phyloP scores from a whole-genome alignment of 2,888 invertebrate genomes.

The Aproaerema taeniolella region DNA sequence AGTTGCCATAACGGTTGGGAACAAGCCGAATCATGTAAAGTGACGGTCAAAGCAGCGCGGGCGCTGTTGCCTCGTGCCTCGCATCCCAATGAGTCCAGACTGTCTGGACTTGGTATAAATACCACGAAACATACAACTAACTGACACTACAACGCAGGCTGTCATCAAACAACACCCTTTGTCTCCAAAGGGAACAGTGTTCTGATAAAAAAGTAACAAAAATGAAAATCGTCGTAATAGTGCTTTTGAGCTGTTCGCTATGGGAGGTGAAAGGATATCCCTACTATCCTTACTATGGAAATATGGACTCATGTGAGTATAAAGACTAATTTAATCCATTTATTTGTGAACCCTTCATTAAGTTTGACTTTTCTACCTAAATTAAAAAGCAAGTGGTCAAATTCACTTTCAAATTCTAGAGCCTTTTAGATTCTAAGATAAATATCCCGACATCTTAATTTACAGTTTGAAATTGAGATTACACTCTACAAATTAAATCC shows the following conservation, averaged over 20 bases:
- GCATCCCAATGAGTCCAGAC: conserved; percentile 63
- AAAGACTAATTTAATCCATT: too few relatives aligned
- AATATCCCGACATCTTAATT: too few relatives aligned
- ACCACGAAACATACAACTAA: too few relatives aligned
- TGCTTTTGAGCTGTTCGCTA: conserved; percentile 45
- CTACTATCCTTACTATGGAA: conserved; percentile 59
- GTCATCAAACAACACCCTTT: conserved; percentile 44
- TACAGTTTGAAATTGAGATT: too few relatives aligned
- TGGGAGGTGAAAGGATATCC: conserved; percentile 52
- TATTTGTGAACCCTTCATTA: too few relatives aligned
- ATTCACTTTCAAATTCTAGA: too few relatives aligned
- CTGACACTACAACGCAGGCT: too few relatives aligned
- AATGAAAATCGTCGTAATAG: conserved; percentile 42
- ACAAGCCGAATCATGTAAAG: conserved; percentile 51
- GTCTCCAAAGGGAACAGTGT: conserved; percentile 30
- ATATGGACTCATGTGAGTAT: conserved; percentile 61
- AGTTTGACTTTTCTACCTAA: too few relatives aligned
- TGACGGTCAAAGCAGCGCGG: conserved; percentile 40
- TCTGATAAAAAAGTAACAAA: conserved; percentile 23
- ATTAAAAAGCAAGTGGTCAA: too few relatives aligned
- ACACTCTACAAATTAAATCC: too few relatives aligned
- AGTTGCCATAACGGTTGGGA: conserved; percentile 61
- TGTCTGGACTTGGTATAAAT: conserved; percentile 59
- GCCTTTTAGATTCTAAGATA: too few relatives aligned
- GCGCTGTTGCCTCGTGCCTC: conserved; percentile 45